Percentiles rank a stretch among this genome's conserved stretches.
These are phyloP conservation scores for Catostylus mosaicus DNA, from an alignment of 30 jellyfish, hydroid and myxozoan species.

Conservation along the genomic window DNA sequence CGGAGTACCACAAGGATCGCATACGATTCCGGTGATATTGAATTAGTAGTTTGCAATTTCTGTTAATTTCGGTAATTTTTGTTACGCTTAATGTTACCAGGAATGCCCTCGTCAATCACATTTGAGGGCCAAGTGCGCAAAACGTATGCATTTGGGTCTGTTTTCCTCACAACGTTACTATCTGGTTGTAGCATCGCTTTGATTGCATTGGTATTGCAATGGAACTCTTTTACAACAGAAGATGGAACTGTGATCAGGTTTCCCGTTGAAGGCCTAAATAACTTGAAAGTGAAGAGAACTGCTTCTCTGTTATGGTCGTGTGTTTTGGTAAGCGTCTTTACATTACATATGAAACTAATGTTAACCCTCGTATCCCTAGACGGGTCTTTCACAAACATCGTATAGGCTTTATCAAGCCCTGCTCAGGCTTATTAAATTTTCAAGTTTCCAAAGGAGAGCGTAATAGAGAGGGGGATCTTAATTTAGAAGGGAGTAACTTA, in stretches of 20 bases:
- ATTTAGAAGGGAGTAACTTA: too few species aligned
- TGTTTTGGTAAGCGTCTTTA: constrained; percentile 36
- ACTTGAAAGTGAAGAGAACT: constrained; percentile 17
- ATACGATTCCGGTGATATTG: background rate
- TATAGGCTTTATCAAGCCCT: too few species aligned
- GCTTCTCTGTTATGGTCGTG: constrained; percentile 57
- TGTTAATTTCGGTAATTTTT: background rate
- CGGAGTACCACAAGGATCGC: background rate
- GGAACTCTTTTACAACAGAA: constrained; percentile 38
- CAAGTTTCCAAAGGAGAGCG: too few species aligned
- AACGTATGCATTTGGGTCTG: constrained; percentile 10
- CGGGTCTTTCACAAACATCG: too few species aligned
- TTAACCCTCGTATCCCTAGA: too few species aligned
- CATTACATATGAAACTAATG: too few species aligned
- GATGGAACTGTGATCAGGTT: constrained; percentile 27
- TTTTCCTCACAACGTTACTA: constrained; percentile 10
- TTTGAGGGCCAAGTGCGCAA: background rate
- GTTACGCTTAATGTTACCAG: background rate
- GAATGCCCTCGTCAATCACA: background rate
- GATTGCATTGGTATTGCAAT: constrained; percentile 28
- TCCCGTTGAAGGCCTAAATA: constrained; percentile 23
- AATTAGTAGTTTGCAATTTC: too few species aligned
- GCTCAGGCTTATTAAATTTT: too few species aligned
- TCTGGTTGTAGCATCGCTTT: constrained; percentile 40
- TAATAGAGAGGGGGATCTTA: too few species aligned